Percentiles rank a stretch among this genome's conserved stretches.
These are phyloP conservation scores for Drosophila grimshawi DNA, from an alignment of 1,140 invertebrate species.

Conservation along the genomic window DNA sequence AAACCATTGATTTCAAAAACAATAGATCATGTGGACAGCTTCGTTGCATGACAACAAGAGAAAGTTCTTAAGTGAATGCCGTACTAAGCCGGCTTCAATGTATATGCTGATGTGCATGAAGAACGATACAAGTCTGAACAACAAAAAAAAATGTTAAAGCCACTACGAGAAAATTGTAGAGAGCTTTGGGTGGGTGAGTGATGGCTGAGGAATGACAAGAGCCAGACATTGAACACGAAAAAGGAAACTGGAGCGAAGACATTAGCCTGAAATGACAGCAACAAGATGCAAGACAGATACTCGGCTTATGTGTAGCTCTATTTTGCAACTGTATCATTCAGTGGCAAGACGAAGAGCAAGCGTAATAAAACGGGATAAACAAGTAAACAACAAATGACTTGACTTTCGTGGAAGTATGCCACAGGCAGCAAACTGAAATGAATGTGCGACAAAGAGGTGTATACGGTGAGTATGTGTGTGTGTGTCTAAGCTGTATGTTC, in stretches of 20 bases:
- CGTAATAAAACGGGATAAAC: conserved; percentile 40
- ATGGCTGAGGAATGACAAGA: conserved; percentile 60
- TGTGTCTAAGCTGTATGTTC: neutral
- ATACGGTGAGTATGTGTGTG: neutral
- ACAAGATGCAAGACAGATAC: conserved; percentile 77
- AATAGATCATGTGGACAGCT: neutral
- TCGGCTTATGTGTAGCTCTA: conserved; percentile 63
- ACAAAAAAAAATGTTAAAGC: conserved; percentile 8
- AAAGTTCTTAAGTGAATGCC: conserved; percentile 62
- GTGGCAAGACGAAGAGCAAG: conserved; percentile 5
- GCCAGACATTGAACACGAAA: conserved; percentile 79
- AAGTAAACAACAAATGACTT: conserved; percentile 63
- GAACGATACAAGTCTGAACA: conserved; percentile 52
- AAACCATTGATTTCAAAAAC: neutral
- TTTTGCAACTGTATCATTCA: conserved; percentile 38
- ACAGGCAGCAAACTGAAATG: conserved; percentile 1
- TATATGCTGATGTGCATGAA: conserved; percentile 56
- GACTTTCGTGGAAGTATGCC: conserved; percentile 46
- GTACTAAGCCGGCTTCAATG: conserved; percentile 69
- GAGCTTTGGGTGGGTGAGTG: conserved; percentile 16
- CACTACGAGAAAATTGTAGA: conserved; percentile 11
- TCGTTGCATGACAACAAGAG: conserved; percentile 24
- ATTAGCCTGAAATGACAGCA: conserved; percentile 80
- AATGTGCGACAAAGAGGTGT: neutral
- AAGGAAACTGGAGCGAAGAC: conserved; percentile 80